Evolutionary conservation across 2,797 vertebrate species (phyloP).

Genomic region (Coranthus polyacanthus): DNA sequence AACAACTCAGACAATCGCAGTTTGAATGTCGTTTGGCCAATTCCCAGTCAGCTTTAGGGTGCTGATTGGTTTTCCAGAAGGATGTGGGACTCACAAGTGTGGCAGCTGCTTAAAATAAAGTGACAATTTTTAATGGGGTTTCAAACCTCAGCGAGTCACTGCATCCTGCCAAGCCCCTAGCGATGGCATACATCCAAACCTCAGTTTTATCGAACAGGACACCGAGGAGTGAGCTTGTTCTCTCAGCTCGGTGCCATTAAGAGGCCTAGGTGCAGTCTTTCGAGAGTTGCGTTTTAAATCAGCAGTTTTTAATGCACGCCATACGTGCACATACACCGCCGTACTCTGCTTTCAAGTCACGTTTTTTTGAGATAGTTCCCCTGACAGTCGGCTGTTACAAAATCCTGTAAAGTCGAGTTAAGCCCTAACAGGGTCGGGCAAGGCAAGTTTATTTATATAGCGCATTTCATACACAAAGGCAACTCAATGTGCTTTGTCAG

Average conservation of each 20-base stretch:
- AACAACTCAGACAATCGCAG: conserved; percentile 75
- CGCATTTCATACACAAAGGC: too few species aligned
- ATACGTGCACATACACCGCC: conserved; percentile 43
- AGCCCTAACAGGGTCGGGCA: conserved; percentile 46
- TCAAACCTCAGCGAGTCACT: conserved; percentile 84
- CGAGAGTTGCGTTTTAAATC: conserved; percentile 73
- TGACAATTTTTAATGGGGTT: conserved; percentile 84
- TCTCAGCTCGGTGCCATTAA: conserved; percentile 87
- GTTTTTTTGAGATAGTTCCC: conserved; percentile 37
- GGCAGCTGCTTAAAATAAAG: conserved; percentile 86
- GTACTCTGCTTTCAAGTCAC: conserved; percentile 22
- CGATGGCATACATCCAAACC: conserved; percentile 81
- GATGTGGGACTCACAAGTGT: conserved; percentile 75
- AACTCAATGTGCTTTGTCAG: too few species aligned
- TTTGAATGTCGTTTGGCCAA: conserved; percentile 51
- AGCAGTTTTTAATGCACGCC: conserved; percentile 62
- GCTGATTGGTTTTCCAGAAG: conserved; percentile 84
- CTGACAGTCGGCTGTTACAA: conserved; percentile 57
- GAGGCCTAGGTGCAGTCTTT: conserved; percentile 84
- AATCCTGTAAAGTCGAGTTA: conserved; percentile 47
- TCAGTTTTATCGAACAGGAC: conserved; percentile 88
- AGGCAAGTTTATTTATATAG: too few species aligned
- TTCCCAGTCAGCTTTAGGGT: conserved; percentile 55
- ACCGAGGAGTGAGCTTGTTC: conserved; percentile 87
- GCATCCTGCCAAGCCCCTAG: conserved; percentile 76